phyloP scores from a whole-genome alignment of 2,888 invertebrate genomes.

The Ditula angustiorana region DNA sequence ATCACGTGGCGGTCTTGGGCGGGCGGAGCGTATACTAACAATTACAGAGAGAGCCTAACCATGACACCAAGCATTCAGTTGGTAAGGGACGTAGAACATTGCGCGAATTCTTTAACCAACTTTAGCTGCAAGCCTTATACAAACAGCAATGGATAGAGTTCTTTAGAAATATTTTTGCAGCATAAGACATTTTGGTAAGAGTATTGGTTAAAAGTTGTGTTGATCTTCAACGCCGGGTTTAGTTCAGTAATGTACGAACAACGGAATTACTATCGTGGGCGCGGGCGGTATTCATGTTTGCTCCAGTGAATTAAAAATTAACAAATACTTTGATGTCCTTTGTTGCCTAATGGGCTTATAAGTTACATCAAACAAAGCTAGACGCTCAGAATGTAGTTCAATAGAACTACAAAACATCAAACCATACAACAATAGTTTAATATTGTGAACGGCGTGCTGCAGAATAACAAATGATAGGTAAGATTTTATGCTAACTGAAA shows the following conservation, averaged over 20 bases:
- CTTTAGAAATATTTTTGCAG: neutral
- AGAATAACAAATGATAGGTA: too few relatives aligned
- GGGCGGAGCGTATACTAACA: constrained; percentile 56
- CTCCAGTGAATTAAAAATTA: too few relatives aligned
- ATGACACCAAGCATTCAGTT: neutral
- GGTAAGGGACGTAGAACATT: neutral
- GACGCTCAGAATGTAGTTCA: too few relatives aligned
- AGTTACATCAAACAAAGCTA: too few relatives aligned
- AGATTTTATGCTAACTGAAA: too few relatives aligned
- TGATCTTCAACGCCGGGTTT: constrained; percentile 6
- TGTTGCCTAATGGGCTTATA: too few relatives aligned
- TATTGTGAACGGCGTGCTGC: too few relatives aligned
- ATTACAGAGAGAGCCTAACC: constrained; percentile 21
- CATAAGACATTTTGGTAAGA: neutral
- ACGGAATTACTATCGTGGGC: neutral
- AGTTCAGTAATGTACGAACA: constrained; percentile 7
- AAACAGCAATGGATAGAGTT: neutral
- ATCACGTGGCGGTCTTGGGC: constrained; percentile 57
- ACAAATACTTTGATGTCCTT: too few relatives aligned
- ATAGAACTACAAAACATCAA: too few relatives aligned
- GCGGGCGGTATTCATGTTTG: too few relatives aligned
- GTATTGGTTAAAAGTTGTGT: constrained; percentile 16
- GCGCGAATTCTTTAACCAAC: neutral
- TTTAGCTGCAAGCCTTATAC: neutral
- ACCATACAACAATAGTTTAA: too few relatives aligned